phyloP scores from a whole-genome alignment of 1,140 invertebrate species.

The Psix sp. region DNA sequence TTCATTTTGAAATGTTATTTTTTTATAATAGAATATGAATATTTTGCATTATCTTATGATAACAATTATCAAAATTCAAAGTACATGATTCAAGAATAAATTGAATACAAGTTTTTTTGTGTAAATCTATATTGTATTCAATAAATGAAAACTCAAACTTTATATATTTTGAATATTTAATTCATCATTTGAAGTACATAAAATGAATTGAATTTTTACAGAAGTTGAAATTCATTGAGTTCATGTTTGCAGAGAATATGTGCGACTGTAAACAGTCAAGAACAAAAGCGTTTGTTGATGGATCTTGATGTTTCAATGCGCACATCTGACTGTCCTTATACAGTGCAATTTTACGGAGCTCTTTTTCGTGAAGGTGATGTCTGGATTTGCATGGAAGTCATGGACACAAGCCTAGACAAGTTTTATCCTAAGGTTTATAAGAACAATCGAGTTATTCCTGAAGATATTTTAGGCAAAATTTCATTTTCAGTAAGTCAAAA shows the following conservation, averaged over 20 bases:
- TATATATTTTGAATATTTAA: slow-evolving; percentile 50
- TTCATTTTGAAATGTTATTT: too few species aligned
- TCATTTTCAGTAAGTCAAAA: slow-evolving; percentile 88
- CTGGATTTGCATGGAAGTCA: slow-evolving; percentile 99
- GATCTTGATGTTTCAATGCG: slow-evolving; percentile 97
- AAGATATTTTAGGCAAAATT: slow-evolving; percentile 96
- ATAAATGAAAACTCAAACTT: too few species aligned
- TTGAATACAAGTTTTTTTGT: too few species aligned
- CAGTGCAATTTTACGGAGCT: slow-evolving; percentile 98
- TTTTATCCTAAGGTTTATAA: slow-evolving; percentile 92
- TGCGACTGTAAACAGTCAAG: slow-evolving; percentile 93
- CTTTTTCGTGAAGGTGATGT: slow-evolving; percentile 97
- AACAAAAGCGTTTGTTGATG: slow-evolving; percentile 96
- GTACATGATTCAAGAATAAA: too few species aligned
- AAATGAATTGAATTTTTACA: too few species aligned
- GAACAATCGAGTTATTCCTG: slow-evolving; percentile 88
- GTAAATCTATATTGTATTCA: too few species aligned
- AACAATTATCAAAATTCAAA: too few species aligned
- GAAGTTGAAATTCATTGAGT: background rate
- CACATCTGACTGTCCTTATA: slow-evolving; percentile 96
- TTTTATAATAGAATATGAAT: too few species aligned
- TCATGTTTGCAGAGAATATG: slow-evolving; percentile 86
- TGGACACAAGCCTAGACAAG: slow-evolving; percentile 98
- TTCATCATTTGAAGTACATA: too few species aligned
- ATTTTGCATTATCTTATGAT: too few species aligned